Evolutionary conservation across 2,888 invertebrate genomes (phyloP).

Genomic region (Polyommatus iphigenia): DNA sequence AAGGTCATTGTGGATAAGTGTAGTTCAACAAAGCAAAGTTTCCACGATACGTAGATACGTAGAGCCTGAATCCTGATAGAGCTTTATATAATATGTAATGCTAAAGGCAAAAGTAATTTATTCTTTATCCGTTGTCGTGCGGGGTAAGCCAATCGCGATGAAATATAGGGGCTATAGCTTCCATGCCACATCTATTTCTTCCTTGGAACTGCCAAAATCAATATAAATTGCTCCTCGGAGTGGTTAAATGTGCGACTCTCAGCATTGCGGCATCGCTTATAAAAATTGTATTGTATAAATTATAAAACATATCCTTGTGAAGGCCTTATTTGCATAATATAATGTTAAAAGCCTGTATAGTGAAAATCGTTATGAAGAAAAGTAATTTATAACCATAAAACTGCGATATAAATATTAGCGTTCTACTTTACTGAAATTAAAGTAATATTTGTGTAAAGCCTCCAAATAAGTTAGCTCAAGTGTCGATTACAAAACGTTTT

Average conservation of each 20-base stretch:
- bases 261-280: not conserved
- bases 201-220: not conserved
- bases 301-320: no score
- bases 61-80: no score
- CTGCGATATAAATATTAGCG: not conserved
- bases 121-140: not conserved
- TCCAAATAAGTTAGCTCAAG: not conserved
- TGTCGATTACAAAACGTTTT: not conserved
- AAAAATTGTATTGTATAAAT: not conserved
- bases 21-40: not conserved
- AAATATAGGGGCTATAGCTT: not conserved
- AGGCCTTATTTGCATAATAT: not conserved
- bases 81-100: not conserved
- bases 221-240: constrained; percentile 1
- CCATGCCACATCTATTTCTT: not conserved
- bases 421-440: not conserved
- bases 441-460: not conserved
- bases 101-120: not conserved
- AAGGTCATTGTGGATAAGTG: not conserved
- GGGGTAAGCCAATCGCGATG: constrained; percentile 8
- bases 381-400: not conserved
- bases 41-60: not conserved
- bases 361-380: no score
- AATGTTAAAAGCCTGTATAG: not conserved
- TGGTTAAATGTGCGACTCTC: not conserved